Evolutionary conservation across 2,113 vertebrate species (phyloP), one percentile per base, ranked within the genome.

Genomic region (Chaetura pelagica): DNA sequence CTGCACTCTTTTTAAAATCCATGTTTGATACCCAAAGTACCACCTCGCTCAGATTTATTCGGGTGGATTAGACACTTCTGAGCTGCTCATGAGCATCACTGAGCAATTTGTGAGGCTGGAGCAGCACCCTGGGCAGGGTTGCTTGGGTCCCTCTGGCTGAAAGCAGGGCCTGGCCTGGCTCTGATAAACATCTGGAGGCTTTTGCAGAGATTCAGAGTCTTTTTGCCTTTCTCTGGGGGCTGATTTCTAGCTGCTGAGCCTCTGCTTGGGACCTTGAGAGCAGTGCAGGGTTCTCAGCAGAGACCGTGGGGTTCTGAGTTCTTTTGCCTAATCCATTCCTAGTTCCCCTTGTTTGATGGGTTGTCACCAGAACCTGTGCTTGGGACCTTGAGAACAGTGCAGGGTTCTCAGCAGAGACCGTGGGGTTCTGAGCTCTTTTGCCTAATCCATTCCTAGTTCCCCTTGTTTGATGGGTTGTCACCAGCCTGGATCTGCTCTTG

Each of bases 391-490:
- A 17, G 73, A 55, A 44, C 49, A 32, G 27, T 1, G 4, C 22
- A 10, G 42, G 32, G n/a, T 15, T 59, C 54, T 40, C n/a, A 49
- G 68, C 54, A 23, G 48, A 10, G 12, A 17, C 4, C 2, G 2
- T 6, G 51, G 4, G 64, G 51, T 51, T 42, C 46, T 49, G 26
- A 57, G 61, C 46, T 23, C 12, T 67, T 40, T 64, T 59, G n/a
- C 57, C 9, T 2, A 4, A 8, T 38, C n/a, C 58, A 12, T 30
- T 30, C 35, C 6, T 42, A 24, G 67, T 21, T 79, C 21, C 76
- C 58, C 8, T 30, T 23, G 9, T 27, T 29, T 4, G 14, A 6
- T 2, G 42, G 69, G 48, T 42, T 1, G 0, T 42, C 30, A 10
- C 55, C 55, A 44, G 26, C 34, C 76, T 34, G 26, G 15, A 29